Percentiles rank a stretch among this genome's conserved stretches.
These are phyloP conservation scores for Kryptolebias marmoratus DNA, from an alignment of 2,113 vertebrate genomes.

Conservation along the genomic window DNA sequence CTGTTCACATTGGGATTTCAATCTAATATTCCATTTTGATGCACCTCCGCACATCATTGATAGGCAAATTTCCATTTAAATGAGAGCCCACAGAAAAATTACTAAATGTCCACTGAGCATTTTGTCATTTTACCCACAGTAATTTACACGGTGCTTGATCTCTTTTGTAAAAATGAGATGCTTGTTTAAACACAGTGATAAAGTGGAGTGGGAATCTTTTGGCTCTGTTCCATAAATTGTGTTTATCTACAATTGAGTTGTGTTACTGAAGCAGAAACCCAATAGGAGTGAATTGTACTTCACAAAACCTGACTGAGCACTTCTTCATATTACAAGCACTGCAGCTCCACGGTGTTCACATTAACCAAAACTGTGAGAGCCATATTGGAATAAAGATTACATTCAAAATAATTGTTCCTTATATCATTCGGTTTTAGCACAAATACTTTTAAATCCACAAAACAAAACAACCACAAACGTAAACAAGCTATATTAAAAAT, in stretches of 20 bases:
- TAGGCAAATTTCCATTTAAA: constrained; percentile 78
- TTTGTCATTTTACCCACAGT: constrained; percentile 52
- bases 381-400: constrained; percentile 35
- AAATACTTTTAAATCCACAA: neutral
- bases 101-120: constrained; percentile 60
- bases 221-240: constrained; percentile 45
- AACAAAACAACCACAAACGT: constrained; percentile 1
- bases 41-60: constrained; percentile 66
- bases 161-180: constrained; percentile 56
- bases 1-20: constrained; percentile 53
- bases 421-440: too few species aligned
- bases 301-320: neutral
- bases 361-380: constrained; percentile 29
- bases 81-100: constrained; percentile 68
- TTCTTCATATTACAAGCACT: neutral
- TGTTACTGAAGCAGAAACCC: constrained; percentile 3
- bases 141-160: constrained; percentile 68
- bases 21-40: constrained; percentile 72
- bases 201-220: constrained; percentile 33
- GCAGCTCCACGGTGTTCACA: constrained; percentile 37
- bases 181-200: constrained; percentile 55
- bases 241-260: constrained; percentile 28
- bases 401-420: constrained; percentile 37
- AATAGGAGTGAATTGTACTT: constrained; percentile 9
- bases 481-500: neutral